These are phyloP conservation scores for Opisthocomus hoazin DNA, from an alignment of 2,113 vertebrate genomes.

Conservation along the genomic window DNA sequence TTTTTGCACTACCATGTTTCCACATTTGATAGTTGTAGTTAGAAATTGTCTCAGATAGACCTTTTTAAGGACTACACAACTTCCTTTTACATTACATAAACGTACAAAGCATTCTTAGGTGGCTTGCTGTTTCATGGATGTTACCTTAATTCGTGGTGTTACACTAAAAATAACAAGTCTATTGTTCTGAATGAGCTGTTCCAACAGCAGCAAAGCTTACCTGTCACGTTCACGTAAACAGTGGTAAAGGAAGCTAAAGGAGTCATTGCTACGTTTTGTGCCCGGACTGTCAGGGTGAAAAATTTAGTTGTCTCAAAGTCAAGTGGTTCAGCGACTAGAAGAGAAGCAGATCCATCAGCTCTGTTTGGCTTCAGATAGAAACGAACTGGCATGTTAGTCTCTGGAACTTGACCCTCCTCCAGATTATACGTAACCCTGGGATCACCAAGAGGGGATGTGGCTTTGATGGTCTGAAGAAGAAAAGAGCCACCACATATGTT, in stretches of 20 bases:
- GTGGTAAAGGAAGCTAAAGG: constrained; percentile 85
- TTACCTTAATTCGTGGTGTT: background rate
- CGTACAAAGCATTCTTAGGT: background rate
- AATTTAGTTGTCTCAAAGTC: constrained; percentile 83
- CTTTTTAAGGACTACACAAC: background rate
- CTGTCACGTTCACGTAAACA: constrained; percentile 84
- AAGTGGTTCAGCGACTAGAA: constrained; percentile 85
- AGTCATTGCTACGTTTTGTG: constrained; percentile 82
- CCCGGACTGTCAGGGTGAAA: constrained; percentile 80
- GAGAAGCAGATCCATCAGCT: constrained; percentile 81
- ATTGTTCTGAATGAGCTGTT: background rate
- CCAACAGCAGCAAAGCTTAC: constrained; percentile 56
- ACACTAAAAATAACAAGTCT: background rate
- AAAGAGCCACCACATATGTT: background rate
- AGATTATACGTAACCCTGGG: constrained; percentile 86
- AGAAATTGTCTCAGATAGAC: background rate
- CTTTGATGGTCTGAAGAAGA: constrained; percentile 81
- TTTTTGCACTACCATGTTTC: background rate
- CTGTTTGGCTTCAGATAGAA: constrained; percentile 91
- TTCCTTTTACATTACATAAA: background rate
- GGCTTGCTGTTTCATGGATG: background rate
- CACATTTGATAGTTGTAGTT: background rate
- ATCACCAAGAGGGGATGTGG: constrained; percentile 82
- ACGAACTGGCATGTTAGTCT: constrained; percentile 86
- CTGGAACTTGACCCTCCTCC: constrained; percentile 87